Base-by-base conservation (phyloP, 2,113 vertebrate species). In the Kobus ellipsiprymnus region DNA sequence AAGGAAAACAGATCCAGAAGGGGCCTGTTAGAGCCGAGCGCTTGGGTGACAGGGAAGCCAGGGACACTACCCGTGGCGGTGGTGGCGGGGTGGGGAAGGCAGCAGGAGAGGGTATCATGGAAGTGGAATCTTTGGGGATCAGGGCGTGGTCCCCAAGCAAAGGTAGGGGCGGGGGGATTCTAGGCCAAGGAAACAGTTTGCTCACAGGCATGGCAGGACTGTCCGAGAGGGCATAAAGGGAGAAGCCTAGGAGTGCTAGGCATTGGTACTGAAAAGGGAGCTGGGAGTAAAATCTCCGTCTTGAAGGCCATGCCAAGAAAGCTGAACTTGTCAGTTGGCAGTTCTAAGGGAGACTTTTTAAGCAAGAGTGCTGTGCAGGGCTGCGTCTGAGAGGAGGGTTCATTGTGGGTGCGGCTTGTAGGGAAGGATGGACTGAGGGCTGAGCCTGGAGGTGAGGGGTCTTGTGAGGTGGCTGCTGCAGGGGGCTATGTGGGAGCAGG, bases 321-420 rank as follows among this genome's bases (percentile, higher is more conserved):
- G 50, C 40, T 33, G 30, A 92, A 36, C 40, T 87, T 57, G 82
- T 77, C 14, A 1, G 13, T 3, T 2, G 1, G 23, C 52, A 84
- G 16, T 71, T 90, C 62, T 27, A 88, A 85, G n/a, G 60, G 50
- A 57, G 77, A 81, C 27, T 89, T 90, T 87, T 62, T 74, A 82
- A 87, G 82, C 30, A 50, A 89, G 46, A 30, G 44, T 8, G 14
- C 21, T 36, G 6, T 55, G 30, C 19, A 62, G 74, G 80, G 33
- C 54, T 48, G 48, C 48, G 15, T 83, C 67, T 21, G 6, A 46
- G 33, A 59, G 23, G 21, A 59, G 23, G 17, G 48, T 27, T 57
- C 46, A 0, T 25, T 86, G 74, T 55, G 80, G 52, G 17, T 25
- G 29, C 1, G 0, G 23, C 2, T 0, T 87, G 6, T 21, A 7